phyloP scores from a whole-genome alignment of 2,797 vertebrate genomes.

The Takifugu rubripes region DNA sequence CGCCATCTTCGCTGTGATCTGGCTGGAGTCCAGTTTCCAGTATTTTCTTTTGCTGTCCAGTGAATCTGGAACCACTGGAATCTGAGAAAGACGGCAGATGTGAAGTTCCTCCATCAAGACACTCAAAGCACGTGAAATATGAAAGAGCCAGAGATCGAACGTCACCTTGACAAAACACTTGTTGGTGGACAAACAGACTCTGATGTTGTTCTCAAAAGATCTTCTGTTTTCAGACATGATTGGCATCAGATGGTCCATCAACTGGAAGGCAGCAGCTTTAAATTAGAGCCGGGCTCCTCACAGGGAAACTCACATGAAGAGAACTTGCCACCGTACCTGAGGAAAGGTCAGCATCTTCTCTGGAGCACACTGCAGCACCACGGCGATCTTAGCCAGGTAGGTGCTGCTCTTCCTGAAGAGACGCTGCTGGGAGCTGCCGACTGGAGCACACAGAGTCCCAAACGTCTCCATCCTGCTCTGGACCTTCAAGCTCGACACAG shows the following conservation, averaged over 20 bases:
- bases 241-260: slow-evolving; percentile 54
- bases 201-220: slow-evolving; percentile 63
- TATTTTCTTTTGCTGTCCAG: slow-evolving; percentile 62
- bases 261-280: slow-evolving; percentile 42
- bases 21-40: slow-evolving; percentile 70
- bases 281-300: not conserved
- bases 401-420: slow-evolving; percentile 39
- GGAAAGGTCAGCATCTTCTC: slow-evolving; percentile 69
- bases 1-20: slow-evolving; percentile 71
- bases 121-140: not conserved
- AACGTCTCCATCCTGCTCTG: slow-evolving; percentile 12
- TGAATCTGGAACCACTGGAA: slow-evolving; percentile 51
- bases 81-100: slow-evolving; percentile 35
- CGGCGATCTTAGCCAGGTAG: slow-evolving; percentile 66
- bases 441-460: not conserved
- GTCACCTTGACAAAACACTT: slow-evolving; percentile 74
- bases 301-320: not conserved
- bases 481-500: slow-evolving; percentile 15
- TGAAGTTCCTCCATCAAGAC: no score
- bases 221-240: slow-evolving; percentile 53
- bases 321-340: slow-evolving; percentile 45
- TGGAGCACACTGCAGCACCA: slow-evolving; percentile 62
- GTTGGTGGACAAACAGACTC: slow-evolving; percentile 72
- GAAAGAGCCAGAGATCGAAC: not conserved
- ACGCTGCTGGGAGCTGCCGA: slow-evolving; percentile 6